A percentile compares a stretch with the other conserved stretches of the same genome.
Evolutionary conservation across 2,113 vertebrate species (phyloP).

Genomic region (Eudorcas thomsonii): DNA sequence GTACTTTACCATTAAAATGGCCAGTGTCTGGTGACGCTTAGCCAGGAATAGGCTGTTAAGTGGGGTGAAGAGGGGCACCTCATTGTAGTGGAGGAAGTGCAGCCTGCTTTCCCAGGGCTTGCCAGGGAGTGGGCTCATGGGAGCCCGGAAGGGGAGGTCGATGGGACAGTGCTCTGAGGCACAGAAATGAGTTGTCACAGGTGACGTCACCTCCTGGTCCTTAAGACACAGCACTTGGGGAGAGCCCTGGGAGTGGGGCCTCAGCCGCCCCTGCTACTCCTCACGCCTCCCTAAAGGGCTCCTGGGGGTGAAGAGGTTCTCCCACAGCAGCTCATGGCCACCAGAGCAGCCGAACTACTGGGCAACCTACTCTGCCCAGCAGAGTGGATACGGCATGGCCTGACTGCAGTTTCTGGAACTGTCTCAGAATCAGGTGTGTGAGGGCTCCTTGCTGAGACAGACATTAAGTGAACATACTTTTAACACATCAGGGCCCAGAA

Average conservation of each 20-base stretch:
- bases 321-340: neutral
- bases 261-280: neutral
- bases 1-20: neutral
- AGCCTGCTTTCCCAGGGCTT: no score
- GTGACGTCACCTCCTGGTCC: neutral
- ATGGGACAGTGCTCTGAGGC: neutral
- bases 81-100: neutral
- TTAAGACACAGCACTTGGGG: neutral
- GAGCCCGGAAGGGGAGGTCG: neutral
- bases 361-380: neutral
- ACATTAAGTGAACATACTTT: neutral
- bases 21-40: neutral
- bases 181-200: neutral
- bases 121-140: neutral
- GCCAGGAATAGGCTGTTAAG: neutral
- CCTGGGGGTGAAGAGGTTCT: neutral
- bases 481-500: neutral
- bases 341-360: neutral
- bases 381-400: rapidly evolving
- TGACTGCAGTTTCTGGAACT: neutral
- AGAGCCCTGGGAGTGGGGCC: neutral
- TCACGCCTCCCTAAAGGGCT: neutral
- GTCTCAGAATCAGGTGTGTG: no score
- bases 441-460: neutral
- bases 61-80: neutral